These are phyloP conservation scores for Podilymbus podiceps DNA, from an alignment of 2,113 vertebrate genomes.

Conservation along the genomic window DNA sequence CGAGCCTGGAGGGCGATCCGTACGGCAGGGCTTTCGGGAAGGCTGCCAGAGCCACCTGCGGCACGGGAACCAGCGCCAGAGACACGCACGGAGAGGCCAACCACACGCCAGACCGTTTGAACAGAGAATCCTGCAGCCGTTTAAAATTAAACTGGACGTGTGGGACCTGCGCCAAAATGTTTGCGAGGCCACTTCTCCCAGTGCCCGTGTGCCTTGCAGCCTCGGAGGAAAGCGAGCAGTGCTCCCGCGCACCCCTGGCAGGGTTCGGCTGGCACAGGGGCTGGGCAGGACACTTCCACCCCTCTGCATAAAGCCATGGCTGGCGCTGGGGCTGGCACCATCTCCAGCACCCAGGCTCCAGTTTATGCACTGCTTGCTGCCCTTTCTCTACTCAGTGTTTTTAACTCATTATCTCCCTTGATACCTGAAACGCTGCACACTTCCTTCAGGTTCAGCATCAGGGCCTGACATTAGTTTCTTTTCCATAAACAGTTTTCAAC, in stretches of 20 bases:
- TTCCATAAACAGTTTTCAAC: not conserved
- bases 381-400: not conserved
- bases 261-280: not conserved
- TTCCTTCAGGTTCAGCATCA: not conserved
- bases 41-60: not conserved
- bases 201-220: not conserved
- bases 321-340: not conserved
- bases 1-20: rapidly evolving
- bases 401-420: not conserved
- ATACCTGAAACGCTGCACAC: not conserved
- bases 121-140: not conserved
- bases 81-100: not conserved
- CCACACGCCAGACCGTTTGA: not conserved
- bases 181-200: not conserved
- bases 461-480: not conserved
- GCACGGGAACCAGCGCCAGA: not conserved
- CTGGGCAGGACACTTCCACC: not conserved
- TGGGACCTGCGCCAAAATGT: not conserved
- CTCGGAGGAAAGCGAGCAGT: not conserved
- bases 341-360: not conserved
- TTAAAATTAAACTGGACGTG: not conserved
- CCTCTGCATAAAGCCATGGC: rapidly evolving
- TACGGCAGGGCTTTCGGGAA: rapidly evolving
- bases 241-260: rapidly evolving
- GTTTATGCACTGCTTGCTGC: not conserved